Evolutionary conservation across 2,888 invertebrate species (phyloP).

Genomic region (Clostera curtula): DNA sequence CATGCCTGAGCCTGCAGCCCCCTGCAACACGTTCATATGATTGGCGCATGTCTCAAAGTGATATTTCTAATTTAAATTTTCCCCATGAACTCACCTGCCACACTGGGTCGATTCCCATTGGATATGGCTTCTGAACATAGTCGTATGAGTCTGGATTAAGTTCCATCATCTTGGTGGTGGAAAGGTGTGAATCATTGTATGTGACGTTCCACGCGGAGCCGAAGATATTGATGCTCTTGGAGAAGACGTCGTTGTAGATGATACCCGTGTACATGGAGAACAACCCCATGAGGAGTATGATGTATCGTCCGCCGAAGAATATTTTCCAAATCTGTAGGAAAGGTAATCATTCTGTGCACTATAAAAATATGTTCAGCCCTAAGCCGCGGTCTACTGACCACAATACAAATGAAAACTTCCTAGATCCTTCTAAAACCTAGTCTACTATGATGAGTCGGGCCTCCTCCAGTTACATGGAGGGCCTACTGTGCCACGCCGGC

Average conservation of each 20-base stretch:
- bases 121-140: conserved; percentile 83
- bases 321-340: conserved; percentile 92
- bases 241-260: conserved; percentile 98
- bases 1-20: too few relatives aligned
- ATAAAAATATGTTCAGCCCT: too few relatives aligned
- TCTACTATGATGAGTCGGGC: too few relatives aligned
- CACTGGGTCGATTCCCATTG: conserved; percentile 89
- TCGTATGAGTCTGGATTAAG: conserved; percentile 79
- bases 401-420: too few relatives aligned
- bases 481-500: too few relatives aligned
- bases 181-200: conserved; percentile 72
- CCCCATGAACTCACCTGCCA: conserved; percentile 74
- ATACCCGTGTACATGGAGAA: conserved; percentile 99
- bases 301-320: conserved; percentile 98
- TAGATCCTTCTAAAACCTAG: too few relatives aligned
- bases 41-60: too few relatives aligned
- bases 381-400: too few relatives aligned
- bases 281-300: conserved; percentile 96
- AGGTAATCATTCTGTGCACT: too few relatives aligned
- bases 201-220: conserved; percentile 88
- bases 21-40: too few relatives aligned
- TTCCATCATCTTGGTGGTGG: conserved; percentile 69
- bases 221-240: conserved; percentile 96
- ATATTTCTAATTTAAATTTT: too few relatives aligned
- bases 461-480: too few relatives aligned